A percentile compares a stretch with the other conserved stretches of the same genome.
These are phyloP conservation scores for Setophaga coronata DNA, from an alignment of 2,113 vertebrate species.

Conservation along the genomic window DNA sequence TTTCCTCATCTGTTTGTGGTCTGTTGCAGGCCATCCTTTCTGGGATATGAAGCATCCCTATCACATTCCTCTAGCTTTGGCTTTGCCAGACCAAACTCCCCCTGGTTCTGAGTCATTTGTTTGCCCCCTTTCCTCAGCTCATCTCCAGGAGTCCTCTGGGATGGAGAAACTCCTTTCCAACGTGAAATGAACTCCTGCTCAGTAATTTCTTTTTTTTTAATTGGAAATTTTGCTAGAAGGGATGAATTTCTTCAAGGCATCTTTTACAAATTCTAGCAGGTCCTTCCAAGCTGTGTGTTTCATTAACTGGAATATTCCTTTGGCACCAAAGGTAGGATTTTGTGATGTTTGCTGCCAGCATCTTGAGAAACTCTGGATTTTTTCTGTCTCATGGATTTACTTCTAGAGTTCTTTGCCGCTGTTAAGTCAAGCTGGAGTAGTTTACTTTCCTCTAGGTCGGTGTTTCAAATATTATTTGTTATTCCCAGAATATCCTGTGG, in stretches of 20 bases:
- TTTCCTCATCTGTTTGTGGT: background rate
- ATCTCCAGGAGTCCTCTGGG: background rate
- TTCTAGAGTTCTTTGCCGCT: background rate
- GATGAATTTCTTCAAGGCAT: background rate
- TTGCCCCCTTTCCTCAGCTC: background rate
- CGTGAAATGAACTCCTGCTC: background rate
- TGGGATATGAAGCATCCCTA: background rate
- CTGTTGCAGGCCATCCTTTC: background rate
- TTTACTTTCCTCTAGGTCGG: background rate
- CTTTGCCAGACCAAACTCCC: background rate
- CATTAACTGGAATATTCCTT: constrained; percentile 47
- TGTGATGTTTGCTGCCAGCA: background rate
- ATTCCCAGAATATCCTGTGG: background rate
- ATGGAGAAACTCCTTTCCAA: background rate
- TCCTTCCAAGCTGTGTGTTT: constrained; percentile 46
- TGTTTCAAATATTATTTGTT: background rate
- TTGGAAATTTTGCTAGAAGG: constrained; percentile 38
- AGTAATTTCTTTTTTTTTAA: background rate
- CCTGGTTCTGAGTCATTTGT: background rate
- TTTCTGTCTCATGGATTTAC: background rate
- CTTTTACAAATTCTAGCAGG: constrained; percentile 22
- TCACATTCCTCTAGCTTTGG: background rate
- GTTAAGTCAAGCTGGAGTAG: background rate
- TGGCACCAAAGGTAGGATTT: constrained; percentile 19
- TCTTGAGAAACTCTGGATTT: constrained; percentile 15